A percentile compares a stretch with the other conserved stretches of the same genome.
Evolutionary conservation across 2,113 vertebrate species (phyloP).

Genomic region (Craseonycteris thonglongyai): DNA sequence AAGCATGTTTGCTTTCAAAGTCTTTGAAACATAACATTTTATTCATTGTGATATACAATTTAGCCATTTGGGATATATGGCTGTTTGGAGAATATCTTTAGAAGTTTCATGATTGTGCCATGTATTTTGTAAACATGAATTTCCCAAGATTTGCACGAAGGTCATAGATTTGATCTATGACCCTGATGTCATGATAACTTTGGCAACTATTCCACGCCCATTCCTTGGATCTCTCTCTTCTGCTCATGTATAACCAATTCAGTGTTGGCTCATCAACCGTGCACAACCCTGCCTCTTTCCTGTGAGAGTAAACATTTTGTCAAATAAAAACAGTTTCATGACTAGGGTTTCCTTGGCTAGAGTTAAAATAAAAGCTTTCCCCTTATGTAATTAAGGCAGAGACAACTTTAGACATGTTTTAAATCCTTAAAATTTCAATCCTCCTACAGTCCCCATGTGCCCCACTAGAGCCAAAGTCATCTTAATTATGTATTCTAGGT

Average conservation of each 20-base stretch:
- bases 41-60: conserved; percentile 51
- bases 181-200: conserved; percentile 52
- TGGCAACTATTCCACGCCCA: conserved; percentile 39
- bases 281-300: conserved; percentile 39
- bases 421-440: conserved; percentile 59
- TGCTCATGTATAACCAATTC: conserved; percentile 58
- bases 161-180: conserved; percentile 60
- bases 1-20: conserved; percentile 58
- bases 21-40: conserved; percentile 63
- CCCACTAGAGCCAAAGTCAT: conserved; percentile 52
- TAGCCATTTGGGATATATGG: conserved; percentile 41
- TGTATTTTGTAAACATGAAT: conserved; percentile 66
- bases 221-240: conserved; percentile 55
- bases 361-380: conserved; percentile 71
- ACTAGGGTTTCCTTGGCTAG: conserved; percentile 62
- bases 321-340: conserved; percentile 69
- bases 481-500: conserved; percentile 58
- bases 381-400: conserved; percentile 60
- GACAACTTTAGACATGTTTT: conserved; percentile 55
- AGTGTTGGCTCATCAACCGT: conserved; percentile 42
- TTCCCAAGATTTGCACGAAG: conserved; percentile 64
- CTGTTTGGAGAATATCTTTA: conserved; percentile 58
- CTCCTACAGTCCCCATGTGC: conserved; percentile 19
- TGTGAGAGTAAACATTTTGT: conserved; percentile 67
- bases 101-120: conserved; percentile 59